phyloP scores from a whole-genome alignment of 2,888 invertebrate genomes.

The Biston stratarius region DNA sequence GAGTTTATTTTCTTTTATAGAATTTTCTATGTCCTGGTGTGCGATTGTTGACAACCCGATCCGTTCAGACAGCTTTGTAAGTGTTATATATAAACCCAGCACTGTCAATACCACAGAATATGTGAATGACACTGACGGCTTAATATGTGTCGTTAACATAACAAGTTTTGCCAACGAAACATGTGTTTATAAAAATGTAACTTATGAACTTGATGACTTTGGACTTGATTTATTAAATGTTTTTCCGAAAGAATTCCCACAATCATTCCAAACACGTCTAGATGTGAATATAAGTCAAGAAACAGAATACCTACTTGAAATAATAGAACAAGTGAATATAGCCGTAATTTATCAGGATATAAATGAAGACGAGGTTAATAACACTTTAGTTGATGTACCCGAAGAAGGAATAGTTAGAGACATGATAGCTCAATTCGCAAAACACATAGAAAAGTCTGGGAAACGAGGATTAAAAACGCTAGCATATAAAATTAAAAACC shows the following conservation, averaged over 20 bases:
- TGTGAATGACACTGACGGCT: background rate
- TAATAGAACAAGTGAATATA: background rate
- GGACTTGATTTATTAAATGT: background rate
- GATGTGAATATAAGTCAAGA: constrained; percentile 2
- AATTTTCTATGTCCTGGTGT: background rate
- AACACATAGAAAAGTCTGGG: constrained; percentile 12
- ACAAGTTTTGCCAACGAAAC: background rate
- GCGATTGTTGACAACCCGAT: background rate
- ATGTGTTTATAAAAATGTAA: background rate
- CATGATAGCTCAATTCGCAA: constrained; percentile 3
- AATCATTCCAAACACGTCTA: background rate
- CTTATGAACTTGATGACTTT: background rate
- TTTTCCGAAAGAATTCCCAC: background rate
- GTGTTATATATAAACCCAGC: background rate
- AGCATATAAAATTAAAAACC: constrained; percentile 23
- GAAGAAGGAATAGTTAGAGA: background rate
- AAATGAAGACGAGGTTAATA: background rate
- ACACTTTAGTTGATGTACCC: background rate
- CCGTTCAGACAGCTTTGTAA: background rate
- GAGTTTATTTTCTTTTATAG: constrained; percentile 6
- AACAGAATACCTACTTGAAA: background rate
- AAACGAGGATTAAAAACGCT: constrained; percentile 21
- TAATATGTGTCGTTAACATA: background rate
- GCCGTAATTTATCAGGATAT: constrained; percentile 2
- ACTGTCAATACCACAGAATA: no score